These are phyloP conservation scores for Clostera curtula DNA, from an alignment of 2,888 invertebrate genomes.

Conservation along the genomic window DNA sequence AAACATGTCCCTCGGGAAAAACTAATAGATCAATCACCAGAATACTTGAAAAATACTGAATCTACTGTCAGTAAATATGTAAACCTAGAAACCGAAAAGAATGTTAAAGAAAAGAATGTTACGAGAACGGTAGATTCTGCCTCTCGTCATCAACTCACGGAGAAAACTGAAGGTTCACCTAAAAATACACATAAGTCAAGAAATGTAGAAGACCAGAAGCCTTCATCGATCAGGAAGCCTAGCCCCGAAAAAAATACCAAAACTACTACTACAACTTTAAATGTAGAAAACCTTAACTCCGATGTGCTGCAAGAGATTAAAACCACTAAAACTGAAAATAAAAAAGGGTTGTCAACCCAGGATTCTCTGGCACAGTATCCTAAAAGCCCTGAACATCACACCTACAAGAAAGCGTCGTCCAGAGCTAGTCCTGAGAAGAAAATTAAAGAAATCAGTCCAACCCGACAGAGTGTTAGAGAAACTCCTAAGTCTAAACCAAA, in stretches of 20 bases:
- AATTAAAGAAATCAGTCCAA: slow-evolving; percentile 1
- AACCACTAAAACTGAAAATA: slow-evolving; percentile 3
- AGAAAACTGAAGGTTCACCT: slow-evolving; percentile 9
- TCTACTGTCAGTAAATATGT: too few relatives aligned
- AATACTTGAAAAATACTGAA: slow-evolving; percentile 1
- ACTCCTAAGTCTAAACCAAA: too few relatives aligned
- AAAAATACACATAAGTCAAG: slow-evolving; percentile 7
- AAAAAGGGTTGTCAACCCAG: slow-evolving; percentile 1
- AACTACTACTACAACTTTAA: slow-evolving; percentile 4
- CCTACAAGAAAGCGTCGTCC: neutral
- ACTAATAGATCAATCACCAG: too few relatives aligned
- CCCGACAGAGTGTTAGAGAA: too few relatives aligned
- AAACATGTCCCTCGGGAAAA: too few relatives aligned
- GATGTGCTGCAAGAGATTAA: slow-evolving; percentile 3
- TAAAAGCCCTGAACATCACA: neutral
- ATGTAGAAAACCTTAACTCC: neutral
- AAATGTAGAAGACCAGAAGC: slow-evolving; percentile 2
- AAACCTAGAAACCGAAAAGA: too few relatives aligned
- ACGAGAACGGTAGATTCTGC: too few relatives aligned
- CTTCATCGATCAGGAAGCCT: slow-evolving; percentile 1
- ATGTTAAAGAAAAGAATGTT: too few relatives aligned
- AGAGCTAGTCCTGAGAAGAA: slow-evolving; percentile 1
- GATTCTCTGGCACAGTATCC: neutral
- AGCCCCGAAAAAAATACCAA: slow-evolving; percentile 4
- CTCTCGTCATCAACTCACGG: too few relatives aligned